Conservation (phyloP, 1,140 invertebrate species). For the Drosophila littoralis region DNA sequence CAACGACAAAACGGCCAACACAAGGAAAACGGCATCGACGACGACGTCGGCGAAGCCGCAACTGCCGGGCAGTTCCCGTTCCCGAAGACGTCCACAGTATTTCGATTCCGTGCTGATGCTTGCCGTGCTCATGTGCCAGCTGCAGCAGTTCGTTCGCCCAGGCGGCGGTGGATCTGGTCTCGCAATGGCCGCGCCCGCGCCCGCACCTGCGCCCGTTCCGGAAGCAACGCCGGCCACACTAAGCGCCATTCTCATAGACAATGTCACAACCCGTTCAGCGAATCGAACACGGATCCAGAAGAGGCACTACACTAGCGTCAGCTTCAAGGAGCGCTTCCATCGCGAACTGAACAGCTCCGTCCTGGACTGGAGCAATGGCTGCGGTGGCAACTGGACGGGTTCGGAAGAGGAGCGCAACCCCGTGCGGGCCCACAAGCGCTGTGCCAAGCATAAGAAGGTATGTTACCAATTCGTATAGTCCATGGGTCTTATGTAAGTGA, state of each 20-base stretch:
- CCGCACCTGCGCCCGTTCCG: slow-evolving; percentile 1
- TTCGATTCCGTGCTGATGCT: slow-evolving; percentile 44
- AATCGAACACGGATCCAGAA: slow-evolving; percentile 45
- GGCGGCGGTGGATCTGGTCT: slow-evolving; percentile 14
- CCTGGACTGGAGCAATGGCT: slow-evolving; percentile 62
- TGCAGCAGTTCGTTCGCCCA: slow-evolving; percentile 39
- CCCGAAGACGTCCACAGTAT: slow-evolving; percentile 23
- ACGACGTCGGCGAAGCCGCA: slow-evolving; percentile 35
- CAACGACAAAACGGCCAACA: slow-evolving; percentile 62
- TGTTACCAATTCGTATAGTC: neutral
- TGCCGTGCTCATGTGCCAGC: slow-evolving; percentile 47
- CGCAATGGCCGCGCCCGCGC: slow-evolving; percentile 16
- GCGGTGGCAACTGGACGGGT: slow-evolving; percentile 47
- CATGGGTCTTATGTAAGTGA: too few relatives aligned
- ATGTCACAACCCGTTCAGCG: neutral
- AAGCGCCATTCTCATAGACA: neutral
- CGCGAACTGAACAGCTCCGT: slow-evolving; percentile 36
- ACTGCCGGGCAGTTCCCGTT: slow-evolving; percentile 11
- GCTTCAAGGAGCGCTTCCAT: slow-evolving; percentile 38
- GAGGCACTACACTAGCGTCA: slow-evolving; percentile 29
- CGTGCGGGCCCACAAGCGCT: slow-evolving; percentile 20
- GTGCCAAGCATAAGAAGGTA: slow-evolving; percentile 50
- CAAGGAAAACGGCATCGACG: slow-evolving; percentile 36
- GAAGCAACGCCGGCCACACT: neutral
- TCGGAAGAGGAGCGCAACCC: neutral